phyloP scores from a whole-genome alignment of 2,113 vertebrate species.

The Anhinga anhinga region DNA sequence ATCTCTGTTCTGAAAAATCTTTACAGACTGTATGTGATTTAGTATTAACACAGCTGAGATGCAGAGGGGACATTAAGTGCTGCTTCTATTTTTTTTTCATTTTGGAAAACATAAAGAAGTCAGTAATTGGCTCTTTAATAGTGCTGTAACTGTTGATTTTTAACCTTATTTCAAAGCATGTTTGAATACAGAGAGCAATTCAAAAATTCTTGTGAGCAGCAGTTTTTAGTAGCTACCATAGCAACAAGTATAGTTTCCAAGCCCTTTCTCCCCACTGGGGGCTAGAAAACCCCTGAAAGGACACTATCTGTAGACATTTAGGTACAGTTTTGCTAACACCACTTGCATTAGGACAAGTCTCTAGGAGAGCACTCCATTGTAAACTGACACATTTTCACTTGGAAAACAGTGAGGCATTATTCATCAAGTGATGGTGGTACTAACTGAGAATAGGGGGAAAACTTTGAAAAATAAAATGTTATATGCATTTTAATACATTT shows the following conservation, averaged over 20 bases:
- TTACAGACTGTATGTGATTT: neutral
- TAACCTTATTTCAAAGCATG: constrained; percentile 30
- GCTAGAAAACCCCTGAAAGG: neutral
- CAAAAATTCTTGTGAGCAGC: constrained; percentile 23
- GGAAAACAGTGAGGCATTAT: neutral
- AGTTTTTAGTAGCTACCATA: constrained; percentile 58
- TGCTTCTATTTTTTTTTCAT: neutral
- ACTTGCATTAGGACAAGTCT: neutral
- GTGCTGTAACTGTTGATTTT: constrained; percentile 41
- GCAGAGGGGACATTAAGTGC: neutral
- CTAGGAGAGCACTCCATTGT: neutral
- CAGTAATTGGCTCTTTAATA: constrained; percentile 24
- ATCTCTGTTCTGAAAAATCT: constrained; percentile 10
- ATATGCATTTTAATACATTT: neutral
- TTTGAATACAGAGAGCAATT: constrained; percentile 49
- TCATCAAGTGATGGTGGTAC: neutral
- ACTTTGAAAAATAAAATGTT: neutral
- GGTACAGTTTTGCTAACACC: neutral
- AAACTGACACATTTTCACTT: neutral
- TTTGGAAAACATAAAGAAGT: constrained; percentile 26
- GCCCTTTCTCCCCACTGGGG: neutral
- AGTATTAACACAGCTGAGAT: constrained; percentile 1
- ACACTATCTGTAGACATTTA: neutral
- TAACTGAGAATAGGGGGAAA: neutral
- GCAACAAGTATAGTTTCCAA: constrained; percentile 38